Base-by-base conservation (phyloP, 2,888 invertebrate species). In the Andrena fulva region DNA sequence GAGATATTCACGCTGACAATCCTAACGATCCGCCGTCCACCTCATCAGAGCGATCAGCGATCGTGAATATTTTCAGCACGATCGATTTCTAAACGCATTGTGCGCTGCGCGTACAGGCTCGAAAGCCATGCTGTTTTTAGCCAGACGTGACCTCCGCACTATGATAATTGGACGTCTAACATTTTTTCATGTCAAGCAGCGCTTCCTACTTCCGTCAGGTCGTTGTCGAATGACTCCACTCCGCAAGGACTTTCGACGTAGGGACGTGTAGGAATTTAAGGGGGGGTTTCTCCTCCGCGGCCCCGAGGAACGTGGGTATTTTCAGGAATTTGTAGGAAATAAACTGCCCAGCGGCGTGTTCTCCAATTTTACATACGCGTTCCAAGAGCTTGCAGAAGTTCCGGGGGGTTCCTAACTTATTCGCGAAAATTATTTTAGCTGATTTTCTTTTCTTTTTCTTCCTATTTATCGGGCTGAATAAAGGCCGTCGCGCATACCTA, bases 151-250 rank as follows among this genome's bases (percentile, higher is more conserved):
- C 83, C 83, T 86, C 72, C 83, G 81, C 66, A 33, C 85, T 82
- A 89, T 89, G 89, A 76, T 89, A 85, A 89, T 88, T 60, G n/a
- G 70, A 48, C 20, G 66, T 60, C 67, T 54, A 77, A 64, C 82
- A 78, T 75, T 77, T 77, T 67, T 77, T 67, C 35, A 69, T 6
- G 35, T 54, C 59, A 48, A 12, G 62, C 62, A 33, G 16, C 29
- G 42, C 83, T 88, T 85, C 81, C 85, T 85, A 76, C 83, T 90
- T 90, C 90, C 89, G 89, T 72, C 87, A 89, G 69, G 27, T 73
- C 62, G 50, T 74, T 60, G 52, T 79, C 60, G 35, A 75, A 69
- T 75, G 50, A 48, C 48, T 48, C 50, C 74, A 33, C 70, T 78
- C 24, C 59, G 81, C 79, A 81, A 86, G 69, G 71, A 60, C 79